phyloP scores from a whole-genome alignment of 2,113 vertebrate species.

The Neodon shergylaensis region DNA sequence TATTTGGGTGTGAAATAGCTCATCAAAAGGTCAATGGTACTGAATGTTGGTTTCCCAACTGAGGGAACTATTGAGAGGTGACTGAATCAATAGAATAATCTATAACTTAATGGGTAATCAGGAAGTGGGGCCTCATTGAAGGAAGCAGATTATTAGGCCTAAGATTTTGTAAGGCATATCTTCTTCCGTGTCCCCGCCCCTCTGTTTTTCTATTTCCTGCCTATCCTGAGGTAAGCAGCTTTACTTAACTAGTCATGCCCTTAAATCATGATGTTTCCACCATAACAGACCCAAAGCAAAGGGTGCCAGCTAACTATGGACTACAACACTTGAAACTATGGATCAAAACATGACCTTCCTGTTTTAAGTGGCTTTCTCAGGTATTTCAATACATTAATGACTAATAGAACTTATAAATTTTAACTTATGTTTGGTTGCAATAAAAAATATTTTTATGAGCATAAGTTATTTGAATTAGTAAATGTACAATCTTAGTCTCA shows the following conservation, averaged over 20 bases:
- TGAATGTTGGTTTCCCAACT: neutral
- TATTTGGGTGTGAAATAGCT: neutral
- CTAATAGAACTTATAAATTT: neutral
- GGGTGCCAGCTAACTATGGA: neutral
- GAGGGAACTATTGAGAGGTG: neutral
- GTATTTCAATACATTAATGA: neutral
- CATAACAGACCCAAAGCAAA: neutral
- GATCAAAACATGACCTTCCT: neutral
- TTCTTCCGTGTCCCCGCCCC: neutral
- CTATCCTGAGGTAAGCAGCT: neutral
- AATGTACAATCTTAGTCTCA: neutral
- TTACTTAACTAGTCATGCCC: neutral
- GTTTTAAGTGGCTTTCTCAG: neutral
- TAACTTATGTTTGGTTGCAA: neutral
- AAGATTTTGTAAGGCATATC: neutral
- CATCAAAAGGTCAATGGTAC: neutral
- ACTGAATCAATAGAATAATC: neutral
- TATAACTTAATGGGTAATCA: neutral
- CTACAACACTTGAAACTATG: neutral
- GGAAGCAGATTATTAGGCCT: neutral
- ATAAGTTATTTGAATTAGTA: neutral
- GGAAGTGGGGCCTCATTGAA: neutral
- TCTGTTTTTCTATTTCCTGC: neutral
- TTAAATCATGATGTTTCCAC: neutral
- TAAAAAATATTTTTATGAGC: neutral